These are phyloP conservation scores for Lithophane socia DNA, from an alignment of 2,888 invertebrate species.

Conservation along the genomic window DNA sequence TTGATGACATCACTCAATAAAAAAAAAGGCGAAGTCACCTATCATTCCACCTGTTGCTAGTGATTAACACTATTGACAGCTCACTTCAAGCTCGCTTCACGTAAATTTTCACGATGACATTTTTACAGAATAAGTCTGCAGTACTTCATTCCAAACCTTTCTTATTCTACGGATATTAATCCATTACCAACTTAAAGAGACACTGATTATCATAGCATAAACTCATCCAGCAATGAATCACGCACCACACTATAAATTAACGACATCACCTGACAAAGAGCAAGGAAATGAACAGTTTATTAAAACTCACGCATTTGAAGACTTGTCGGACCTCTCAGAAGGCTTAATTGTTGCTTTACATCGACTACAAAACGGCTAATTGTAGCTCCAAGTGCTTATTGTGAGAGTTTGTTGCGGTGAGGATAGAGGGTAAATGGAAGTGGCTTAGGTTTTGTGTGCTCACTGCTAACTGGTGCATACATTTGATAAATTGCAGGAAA, in stretches of 20 bases:
- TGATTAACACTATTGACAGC: too few relatives aligned
- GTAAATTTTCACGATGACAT: too few relatives aligned
- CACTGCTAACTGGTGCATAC: too few relatives aligned
- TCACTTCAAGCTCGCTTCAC: too few relatives aligned
- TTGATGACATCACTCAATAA: too few relatives aligned
- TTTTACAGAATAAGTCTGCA: too few relatives aligned
- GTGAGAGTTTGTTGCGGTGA: slow-evolving; percentile 73
- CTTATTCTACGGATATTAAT: not conserved
- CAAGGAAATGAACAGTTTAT: slow-evolving; percentile 78
- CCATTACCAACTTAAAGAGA: slow-evolving; percentile 2
- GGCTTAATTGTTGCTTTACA: slow-evolving; percentile 87
- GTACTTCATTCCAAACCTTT: too few relatives aligned
- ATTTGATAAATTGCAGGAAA: too few relatives aligned
- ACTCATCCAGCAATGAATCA: slow-evolving; percentile 43
- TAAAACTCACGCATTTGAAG: slow-evolving; percentile 76
- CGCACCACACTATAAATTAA: slow-evolving; percentile 75
- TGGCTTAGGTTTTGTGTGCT: slow-evolving; percentile 15
- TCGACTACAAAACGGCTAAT: slow-evolving; percentile 88
- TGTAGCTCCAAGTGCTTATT: slow-evolving; percentile 86
- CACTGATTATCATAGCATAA: slow-evolving; percentile 34
- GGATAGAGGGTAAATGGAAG: slow-evolving; percentile 68
- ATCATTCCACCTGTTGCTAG: too few relatives aligned
- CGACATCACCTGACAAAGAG: slow-evolving; percentile 73
- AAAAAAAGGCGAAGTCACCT: too few relatives aligned
- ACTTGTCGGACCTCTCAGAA: slow-evolving; percentile 78